These are phyloP conservation scores for Saiga tatarica DNA, from an alignment of 2,113 vertebrate species.

Conservation along the genomic window DNA sequence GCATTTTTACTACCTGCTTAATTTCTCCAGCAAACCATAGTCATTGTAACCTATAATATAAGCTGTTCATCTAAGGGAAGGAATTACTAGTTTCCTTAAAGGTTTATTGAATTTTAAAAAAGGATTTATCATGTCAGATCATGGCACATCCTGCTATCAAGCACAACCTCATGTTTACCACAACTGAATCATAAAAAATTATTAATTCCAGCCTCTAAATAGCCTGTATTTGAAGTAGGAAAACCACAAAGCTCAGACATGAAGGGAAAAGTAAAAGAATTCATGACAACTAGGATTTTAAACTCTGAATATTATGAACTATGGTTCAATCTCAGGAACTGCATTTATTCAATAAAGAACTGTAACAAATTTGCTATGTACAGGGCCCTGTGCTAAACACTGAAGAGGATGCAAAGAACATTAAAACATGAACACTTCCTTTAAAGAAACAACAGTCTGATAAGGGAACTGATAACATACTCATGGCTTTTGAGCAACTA, in stretches of 20 bases:
- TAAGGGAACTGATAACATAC: background rate
- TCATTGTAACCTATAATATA: slow-evolving; percentile 69
- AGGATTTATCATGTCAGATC: slow-evolving; percentile 17
- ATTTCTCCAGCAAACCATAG: slow-evolving; percentile 71
- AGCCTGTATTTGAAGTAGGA: background rate
- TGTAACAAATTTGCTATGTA: background rate
- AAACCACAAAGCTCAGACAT: background rate
- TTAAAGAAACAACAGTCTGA: background rate
- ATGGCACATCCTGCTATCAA: slow-evolving; percentile 14
- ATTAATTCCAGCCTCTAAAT: slow-evolving; percentile 4
- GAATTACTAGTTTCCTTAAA: slow-evolving; percentile 40
- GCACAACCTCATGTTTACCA: slow-evolving; percentile 16
- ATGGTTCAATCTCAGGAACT: slow-evolving; percentile 17
- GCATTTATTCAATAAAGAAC: slow-evolving; percentile 22
- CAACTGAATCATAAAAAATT: slow-evolving; percentile 50
- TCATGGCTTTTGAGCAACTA: background rate
- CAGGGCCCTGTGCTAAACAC: background rate
- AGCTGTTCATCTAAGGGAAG: slow-evolving; percentile 56
- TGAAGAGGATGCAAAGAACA: background rate
- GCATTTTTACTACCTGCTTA: slow-evolving; percentile 75
- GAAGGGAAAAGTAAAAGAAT: slow-evolving; percentile 15
- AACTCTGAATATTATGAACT: slow-evolving; percentile 20
- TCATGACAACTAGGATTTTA: background rate
- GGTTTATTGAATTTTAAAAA: slow-evolving; percentile 47
- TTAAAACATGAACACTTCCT: background rate